phyloP scores from a whole-genome alignment of 2,797 vertebrate genomes.

The Heterohyrax brucei region DNA sequence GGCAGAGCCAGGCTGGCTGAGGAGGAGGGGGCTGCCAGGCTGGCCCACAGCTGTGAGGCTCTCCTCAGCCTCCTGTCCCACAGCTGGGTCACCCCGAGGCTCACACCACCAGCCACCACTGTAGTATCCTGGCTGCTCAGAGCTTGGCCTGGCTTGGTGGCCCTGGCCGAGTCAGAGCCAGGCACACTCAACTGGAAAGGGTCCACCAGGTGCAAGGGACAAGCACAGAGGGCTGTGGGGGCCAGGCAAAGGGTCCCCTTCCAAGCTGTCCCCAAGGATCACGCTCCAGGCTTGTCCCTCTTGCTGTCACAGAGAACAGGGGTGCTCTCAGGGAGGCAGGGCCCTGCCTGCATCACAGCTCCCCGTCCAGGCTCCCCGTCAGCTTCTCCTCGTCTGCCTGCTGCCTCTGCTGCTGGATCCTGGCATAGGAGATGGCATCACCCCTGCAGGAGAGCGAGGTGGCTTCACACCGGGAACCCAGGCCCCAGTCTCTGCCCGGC shows the following conservation, averaged over 20 bases:
- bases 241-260: neutral
- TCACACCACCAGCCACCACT: fast-evolving
- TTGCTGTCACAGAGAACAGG: neutral
- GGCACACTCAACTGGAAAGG: too few species aligned
- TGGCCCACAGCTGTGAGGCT: neutral
- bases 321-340: neutral
- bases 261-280: neutral
- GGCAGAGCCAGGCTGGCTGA: fast-evolving
- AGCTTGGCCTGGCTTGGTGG: neutral
- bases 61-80: neutral
- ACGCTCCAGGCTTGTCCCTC: neutral
- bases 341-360: conserved; percentile 89
- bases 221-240: neutral
- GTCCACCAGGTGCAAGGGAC: neutral
- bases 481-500: neutral
- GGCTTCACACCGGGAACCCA: fast-evolving
- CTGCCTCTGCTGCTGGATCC: conserved; percentile 97
- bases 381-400: conserved; percentile 95
- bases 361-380: conserved; percentile 89
- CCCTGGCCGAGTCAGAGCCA: too few species aligned
- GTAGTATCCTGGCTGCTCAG: neutral
- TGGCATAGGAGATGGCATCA: conserved; percentile 95
- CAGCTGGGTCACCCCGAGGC: neutral
- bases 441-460: conserved; percentile 91
- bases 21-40: neutral